phyloP scores from a whole-genome alignment of 2,113 vertebrate genomes.

The Stictonetta naevosa region DNA sequence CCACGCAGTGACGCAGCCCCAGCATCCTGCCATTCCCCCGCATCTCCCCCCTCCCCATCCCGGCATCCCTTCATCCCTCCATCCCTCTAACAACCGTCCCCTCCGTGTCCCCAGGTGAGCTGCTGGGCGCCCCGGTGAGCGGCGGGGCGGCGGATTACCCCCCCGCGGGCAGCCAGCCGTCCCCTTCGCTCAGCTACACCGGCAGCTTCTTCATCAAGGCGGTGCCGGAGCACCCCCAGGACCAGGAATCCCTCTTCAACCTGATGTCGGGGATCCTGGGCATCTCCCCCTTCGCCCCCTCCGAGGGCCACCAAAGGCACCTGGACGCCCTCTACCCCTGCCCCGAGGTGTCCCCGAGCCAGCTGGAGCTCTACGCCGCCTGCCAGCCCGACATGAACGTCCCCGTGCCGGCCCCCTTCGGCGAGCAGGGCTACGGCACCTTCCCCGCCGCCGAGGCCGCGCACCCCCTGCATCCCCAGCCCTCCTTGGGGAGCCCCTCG shows the following conservation, averaged over 20 bases:
- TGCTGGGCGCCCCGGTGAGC: conserved; percentile 84
- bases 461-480: conserved; percentile 75
- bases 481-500: conserved; percentile 71
- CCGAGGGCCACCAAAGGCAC: conserved; percentile 82
- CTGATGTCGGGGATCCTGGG: conserved; percentile 97
- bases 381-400: conserved; percentile 80
- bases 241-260: conserved; percentile 94
- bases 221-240: conserved; percentile 89
- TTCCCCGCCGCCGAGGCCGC: conserved; percentile 75
- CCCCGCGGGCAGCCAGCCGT: conserved; percentile 84
- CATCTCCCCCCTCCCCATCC: neutral
- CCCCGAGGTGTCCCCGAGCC: conserved; percentile 71
- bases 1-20: neutral
- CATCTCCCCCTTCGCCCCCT: conserved; percentile 87
- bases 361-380: conserved; percentile 74
- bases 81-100: neutral
- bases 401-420: conserved; percentile 64
- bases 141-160: conserved; percentile 84
- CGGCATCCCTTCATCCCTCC: neutral
- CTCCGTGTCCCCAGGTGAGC: conserved; percentile 77
- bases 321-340: conserved; percentile 76
- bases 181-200: conserved; percentile 91
- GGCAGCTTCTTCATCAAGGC: conserved; percentile 98
- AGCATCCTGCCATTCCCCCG: neutral
- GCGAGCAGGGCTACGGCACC: conserved; percentile 77